Conservation (phyloP, 2,888 invertebrate genomes). For the Parapristionchus giblindavisi region DNA sequence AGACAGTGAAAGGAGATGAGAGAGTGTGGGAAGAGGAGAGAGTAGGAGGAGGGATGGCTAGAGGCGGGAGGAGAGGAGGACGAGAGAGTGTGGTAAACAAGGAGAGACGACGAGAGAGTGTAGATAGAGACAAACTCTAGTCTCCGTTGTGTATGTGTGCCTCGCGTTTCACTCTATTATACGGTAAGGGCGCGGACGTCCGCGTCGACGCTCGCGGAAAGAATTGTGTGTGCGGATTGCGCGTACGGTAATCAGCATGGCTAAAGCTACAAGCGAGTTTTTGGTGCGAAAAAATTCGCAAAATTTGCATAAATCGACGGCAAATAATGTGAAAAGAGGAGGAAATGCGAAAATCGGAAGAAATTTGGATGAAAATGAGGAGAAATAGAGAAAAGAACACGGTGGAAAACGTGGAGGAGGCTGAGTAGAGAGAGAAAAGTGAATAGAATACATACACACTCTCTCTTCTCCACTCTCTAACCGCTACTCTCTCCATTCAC, state of each 20-base stretch:
- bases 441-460: neutral
- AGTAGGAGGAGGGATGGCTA: neutral
- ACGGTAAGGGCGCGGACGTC: conserved; percentile 27
- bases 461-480: neutral
- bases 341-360: too few species aligned
- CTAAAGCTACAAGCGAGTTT: neutral
- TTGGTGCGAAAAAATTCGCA: neutral
- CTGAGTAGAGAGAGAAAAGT: neutral
- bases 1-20: conserved; percentile 2
- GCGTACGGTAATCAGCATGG: neutral
- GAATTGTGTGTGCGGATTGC: neutral
- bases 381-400: neutral
- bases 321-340: neutral
- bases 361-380: neutral
- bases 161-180: conserved; percentile 34
- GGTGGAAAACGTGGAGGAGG: neutral
- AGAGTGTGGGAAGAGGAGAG: neutral
- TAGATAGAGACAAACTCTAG: neutral
- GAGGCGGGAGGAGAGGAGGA: conserved; percentile 6
- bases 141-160: too few species aligned
- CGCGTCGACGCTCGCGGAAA: neutral
- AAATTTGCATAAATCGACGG: neutral
- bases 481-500: neutral
- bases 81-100: neutral
- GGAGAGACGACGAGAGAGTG: conserved; percentile 12